phyloP scores from a whole-genome alignment of 2,888 invertebrate genomes.

The Sinohyriopsis cumingii region DNA sequence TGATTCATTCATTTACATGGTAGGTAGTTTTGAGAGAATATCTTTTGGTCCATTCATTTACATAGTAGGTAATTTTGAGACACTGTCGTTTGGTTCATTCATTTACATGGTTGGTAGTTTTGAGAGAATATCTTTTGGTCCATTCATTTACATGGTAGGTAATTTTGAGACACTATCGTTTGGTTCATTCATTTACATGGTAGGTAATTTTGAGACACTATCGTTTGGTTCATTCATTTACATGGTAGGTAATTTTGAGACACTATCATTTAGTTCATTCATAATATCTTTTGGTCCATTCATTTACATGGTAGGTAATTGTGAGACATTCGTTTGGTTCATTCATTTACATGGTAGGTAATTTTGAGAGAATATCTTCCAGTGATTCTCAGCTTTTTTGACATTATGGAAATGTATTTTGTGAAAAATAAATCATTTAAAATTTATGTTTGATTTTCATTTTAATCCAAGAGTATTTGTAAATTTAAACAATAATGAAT shows the following conservation, averaged over 20 bases:
- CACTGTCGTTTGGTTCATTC: slow-evolving; percentile 90
- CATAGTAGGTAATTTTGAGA: not conserved
- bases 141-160: not conserved
- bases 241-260: not conserved
- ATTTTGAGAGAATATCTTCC: not conserved
- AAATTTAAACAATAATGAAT: too few relatives aligned
- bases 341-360: not conserved
- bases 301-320: slow-evolving; percentile 78
- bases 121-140: not conserved
- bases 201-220: not conserved
- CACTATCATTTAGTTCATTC: too few relatives aligned
- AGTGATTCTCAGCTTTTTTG: too few relatives aligned
- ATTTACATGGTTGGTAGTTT: slow-evolving; percentile 77
- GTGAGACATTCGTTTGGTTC: not conserved
- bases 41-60: not conserved
- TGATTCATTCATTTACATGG: slow-evolving; percentile 87
- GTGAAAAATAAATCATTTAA: too few relatives aligned
- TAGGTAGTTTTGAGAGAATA: slow-evolving; percentile 70
- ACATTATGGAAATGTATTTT: too few relatives aligned
- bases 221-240: not conserved
- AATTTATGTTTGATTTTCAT: too few relatives aligned
- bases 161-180: slow-evolving; percentile 77
- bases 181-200: slow-evolving; percentile 64
- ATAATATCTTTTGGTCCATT: too few relatives aligned
- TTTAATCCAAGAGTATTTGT: too few relatives aligned